These are phyloP conservation scores for Pegea sp. DNA, from an alignment of 23 tunicate species.

Conservation along the genomic window DNA sequence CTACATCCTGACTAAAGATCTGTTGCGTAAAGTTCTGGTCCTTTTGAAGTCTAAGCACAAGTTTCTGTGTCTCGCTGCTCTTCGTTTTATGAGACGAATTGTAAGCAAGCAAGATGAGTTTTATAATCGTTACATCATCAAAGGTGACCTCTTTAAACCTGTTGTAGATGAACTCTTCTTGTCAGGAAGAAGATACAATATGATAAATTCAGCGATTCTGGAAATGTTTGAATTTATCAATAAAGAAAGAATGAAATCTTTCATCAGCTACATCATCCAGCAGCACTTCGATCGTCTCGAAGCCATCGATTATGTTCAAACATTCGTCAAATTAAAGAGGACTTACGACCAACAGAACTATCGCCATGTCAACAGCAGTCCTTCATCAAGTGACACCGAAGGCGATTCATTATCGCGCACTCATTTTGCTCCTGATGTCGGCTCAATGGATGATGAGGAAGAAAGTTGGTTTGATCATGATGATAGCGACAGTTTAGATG, in stretches of 20 bases:
- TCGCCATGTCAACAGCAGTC: slow-evolving; percentile 6
- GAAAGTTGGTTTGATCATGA: slow-evolving; percentile 65
- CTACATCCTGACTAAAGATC: slow-evolving; percentile 71
- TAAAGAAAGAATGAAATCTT: slow-evolving; percentile 33
- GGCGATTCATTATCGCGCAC: too few species aligned
- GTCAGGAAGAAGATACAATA: slow-evolving; percentile 63
- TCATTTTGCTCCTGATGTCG: slow-evolving; percentile 7
- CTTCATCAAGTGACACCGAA: slow-evolving; percentile 1
- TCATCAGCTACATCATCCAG: slow-evolving; percentile 39
- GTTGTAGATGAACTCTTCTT: slow-evolving; percentile 64
- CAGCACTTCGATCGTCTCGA: slow-evolving; percentile 31
- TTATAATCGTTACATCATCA: slow-evolving; percentile 72
- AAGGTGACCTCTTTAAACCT: slow-evolving; percentile 65
- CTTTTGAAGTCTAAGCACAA: slow-evolving; percentile 61
- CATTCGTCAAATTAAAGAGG: slow-evolving; percentile 43
- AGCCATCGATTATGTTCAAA: slow-evolving; percentile 44
- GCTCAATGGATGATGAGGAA: slow-evolving; percentile 65
- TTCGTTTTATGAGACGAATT: slow-evolving; percentile 65
- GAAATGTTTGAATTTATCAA: slow-evolving; percentile 77
- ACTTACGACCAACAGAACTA: slow-evolving; percentile 66
- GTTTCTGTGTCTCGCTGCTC: slow-evolving; percentile 64
- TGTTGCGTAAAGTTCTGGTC: slow-evolving; percentile 50
- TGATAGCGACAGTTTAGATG: neutral
- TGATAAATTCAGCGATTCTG: slow-evolving; percentile 67
- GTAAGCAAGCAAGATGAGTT: slow-evolving; percentile 60